Base-by-base conservation (phyloP, 2,797 vertebrate species). In the Dipus sagitta region DNA sequence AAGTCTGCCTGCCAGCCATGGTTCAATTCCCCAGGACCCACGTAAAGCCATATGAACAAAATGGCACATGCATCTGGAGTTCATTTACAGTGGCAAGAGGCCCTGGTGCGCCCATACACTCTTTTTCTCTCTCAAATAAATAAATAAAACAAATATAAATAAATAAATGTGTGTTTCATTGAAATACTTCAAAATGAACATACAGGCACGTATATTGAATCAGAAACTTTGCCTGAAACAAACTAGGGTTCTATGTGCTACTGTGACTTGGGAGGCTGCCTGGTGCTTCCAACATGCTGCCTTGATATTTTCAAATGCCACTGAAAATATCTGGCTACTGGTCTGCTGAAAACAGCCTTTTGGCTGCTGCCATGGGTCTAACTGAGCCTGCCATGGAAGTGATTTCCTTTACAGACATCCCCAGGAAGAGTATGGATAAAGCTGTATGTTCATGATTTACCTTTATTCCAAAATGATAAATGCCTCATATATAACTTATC, bases 131-230 rank as follows among this genome's bases (percentile, higher is more conserved):
- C 7, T 47, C 47, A 47, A 47, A 47, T 47, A 47, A 47, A 47
- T 47, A 47, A 47, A 47, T 47, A 47, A 47, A 47, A 47, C 47
- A 47, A 47, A 47, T 47, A 47, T 47, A 47, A 47, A 47, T 47
- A 47, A 47, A 47, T 47, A 47, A 47, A 47, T 7, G 47, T 90
- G 30, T 58, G 77, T 26, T 64, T 71, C 81, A 30, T 21, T 74
- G 23, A 68, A 81, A 83, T 94, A 47, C 38, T 71, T 76, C 74
- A 78, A 89, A 92, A 81, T 74, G 34, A 93, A 47, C 58, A 68
- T 4, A 64, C 38, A 20, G 15, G 28, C n/a, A 38, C 47, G 80
- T 62, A 88, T 58, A 75, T 79, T 81, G 65, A 95, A 86, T 76
- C 70, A 75, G n/a, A 95, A 94, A 47, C 6, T 32, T 78, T 21